These are phyloP conservation scores for Natrix natrix DNA, from an alignment of 2,797 vertebrate genomes.

Conservation along the genomic window DNA sequence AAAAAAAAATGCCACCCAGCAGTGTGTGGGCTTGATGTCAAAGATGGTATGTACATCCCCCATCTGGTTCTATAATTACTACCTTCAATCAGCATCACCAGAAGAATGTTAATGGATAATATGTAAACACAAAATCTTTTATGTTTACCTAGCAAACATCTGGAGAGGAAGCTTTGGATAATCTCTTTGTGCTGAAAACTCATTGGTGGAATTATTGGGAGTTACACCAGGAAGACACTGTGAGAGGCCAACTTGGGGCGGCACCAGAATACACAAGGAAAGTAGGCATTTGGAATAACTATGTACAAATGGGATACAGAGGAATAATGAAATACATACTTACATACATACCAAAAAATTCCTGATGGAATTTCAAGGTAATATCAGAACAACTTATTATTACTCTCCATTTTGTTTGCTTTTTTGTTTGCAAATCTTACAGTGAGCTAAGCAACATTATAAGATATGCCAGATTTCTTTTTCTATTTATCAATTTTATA, in stretches of 20 bases:
- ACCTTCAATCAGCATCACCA: slow-evolving; percentile 64
- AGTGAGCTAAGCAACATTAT: not conserved
- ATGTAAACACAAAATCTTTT: slow-evolving; percentile 65
- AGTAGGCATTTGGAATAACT: not conserved
- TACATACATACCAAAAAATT: not conserved
- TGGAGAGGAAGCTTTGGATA: slow-evolving; percentile 57
- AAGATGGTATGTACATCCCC: slow-evolving; percentile 59
- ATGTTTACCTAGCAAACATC: slow-evolving; percentile 64
- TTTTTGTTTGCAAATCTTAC: not conserved
- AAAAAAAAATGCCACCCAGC: slow-evolving; percentile 37
- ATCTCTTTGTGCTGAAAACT: slow-evolving; percentile 43
- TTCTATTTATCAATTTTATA: not conserved
- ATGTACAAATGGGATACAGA: no score
- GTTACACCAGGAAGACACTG: slow-evolving; percentile 20
- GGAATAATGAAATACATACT: not conserved
- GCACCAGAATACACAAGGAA: not conserved
- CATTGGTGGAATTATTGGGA: slow-evolving; percentile 37
- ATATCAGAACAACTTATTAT: not conserved
- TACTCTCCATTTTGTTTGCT: not conserved
- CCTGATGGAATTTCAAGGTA: not conserved
- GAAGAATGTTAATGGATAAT: slow-evolving; percentile 54
- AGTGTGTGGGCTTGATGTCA: slow-evolving; percentile 52
- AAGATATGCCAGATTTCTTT: not conserved
- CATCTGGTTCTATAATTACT: slow-evolving; percentile 69
- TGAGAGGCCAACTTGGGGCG: not conserved